Percentiles rank a stretch among this genome's conserved stretches.
Evolutionary conservation across 2,113 vertebrate genomes (phyloP).

Genomic region (Isurus oxyrinchus): DNA sequence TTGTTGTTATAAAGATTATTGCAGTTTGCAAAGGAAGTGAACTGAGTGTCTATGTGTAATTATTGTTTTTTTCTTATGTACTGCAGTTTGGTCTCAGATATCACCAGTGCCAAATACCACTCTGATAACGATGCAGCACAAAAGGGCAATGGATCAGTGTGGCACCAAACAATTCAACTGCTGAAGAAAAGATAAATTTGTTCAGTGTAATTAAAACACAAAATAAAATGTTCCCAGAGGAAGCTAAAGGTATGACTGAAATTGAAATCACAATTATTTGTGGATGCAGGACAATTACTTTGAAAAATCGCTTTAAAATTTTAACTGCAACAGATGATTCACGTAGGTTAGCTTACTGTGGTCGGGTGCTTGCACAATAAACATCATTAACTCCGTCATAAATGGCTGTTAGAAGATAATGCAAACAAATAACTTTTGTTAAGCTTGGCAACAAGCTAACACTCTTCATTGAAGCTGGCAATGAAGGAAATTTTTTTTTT

Average conservation of each 20-base stretch:
- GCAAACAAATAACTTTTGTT: not conserved
- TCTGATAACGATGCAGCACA: not conserved
- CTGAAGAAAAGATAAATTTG: constrained; percentile 14
- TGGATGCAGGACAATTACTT: not conserved
- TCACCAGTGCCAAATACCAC: not conserved
- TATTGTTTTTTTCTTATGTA: not conserved
- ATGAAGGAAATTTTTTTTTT: not conserved
- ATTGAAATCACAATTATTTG: not conserved
- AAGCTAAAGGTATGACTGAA: not conserved
- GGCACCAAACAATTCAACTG: not conserved
- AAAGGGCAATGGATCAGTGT: not conserved
- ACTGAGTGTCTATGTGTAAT: not conserved
- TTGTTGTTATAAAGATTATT: not conserved
- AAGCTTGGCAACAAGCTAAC: not conserved
- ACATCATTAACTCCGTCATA: not conserved
- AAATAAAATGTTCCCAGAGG: not conserved
- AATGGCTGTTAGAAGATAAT: not conserved
- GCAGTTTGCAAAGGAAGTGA: not conserved
- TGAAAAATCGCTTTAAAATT: constrained; percentile 11
- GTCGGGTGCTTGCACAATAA: not conserved
- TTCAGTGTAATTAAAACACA: not conserved
- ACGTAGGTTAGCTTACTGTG: not conserved
- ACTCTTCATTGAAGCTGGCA: not conserved
- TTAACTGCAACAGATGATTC: not conserved
- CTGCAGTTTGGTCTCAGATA: not conserved